A percentile compares a stretch with the other conserved stretches of the same genome.
These are phyloP conservation scores for Oscheius onirici DNA, from an alignment of 2,888 invertebrate genomes.

Conservation along the genomic window DNA sequence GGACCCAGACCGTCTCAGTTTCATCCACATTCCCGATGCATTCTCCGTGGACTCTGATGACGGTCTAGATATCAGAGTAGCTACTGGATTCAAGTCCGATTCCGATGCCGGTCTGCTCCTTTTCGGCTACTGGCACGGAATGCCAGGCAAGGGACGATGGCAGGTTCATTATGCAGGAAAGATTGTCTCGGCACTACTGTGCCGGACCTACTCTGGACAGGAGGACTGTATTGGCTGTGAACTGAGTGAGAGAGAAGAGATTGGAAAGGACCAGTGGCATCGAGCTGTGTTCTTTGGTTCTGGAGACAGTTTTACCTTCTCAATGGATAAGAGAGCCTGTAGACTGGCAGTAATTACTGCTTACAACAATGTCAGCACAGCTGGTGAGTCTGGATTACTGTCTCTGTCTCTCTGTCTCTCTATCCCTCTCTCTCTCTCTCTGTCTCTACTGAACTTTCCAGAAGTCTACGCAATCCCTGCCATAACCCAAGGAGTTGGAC, in stretches of 20 bases:
- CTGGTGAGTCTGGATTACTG: constrained; percentile 30
- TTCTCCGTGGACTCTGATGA: constrained; percentile 39
- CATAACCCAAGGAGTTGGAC: constrained; percentile 40
- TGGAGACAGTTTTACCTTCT: constrained; percentile 36
- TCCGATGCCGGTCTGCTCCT: constrained; percentile 50
- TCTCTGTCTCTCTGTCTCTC: neutral
- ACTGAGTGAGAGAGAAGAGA: constrained; percentile 1
- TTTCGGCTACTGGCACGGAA: constrained; percentile 51
- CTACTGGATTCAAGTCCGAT: constrained; percentile 45
- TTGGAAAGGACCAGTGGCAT: constrained; percentile 50
- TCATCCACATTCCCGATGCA: constrained; percentile 43
- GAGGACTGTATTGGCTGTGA: constrained; percentile 30
- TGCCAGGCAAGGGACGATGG: constrained; percentile 43
- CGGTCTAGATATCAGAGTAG: constrained; percentile 37
- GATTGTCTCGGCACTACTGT: constrained; percentile 38
- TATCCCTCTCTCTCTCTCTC: neutral
- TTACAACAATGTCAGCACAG: constrained; percentile 31
- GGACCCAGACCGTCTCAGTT: constrained; percentile 47
- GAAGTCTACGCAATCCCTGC: constrained; percentile 47
- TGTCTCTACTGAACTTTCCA: neutral
- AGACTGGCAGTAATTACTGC: constrained; percentile 15
- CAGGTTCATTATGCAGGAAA: constrained; percentile 50
- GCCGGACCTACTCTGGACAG: constrained; percentile 36
- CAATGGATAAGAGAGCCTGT: constrained; percentile 40
- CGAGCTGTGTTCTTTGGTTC: constrained; percentile 45